Base-by-base conservation (phyloP, 2,888 invertebrate species). In the Andricus curvator region DNA sequence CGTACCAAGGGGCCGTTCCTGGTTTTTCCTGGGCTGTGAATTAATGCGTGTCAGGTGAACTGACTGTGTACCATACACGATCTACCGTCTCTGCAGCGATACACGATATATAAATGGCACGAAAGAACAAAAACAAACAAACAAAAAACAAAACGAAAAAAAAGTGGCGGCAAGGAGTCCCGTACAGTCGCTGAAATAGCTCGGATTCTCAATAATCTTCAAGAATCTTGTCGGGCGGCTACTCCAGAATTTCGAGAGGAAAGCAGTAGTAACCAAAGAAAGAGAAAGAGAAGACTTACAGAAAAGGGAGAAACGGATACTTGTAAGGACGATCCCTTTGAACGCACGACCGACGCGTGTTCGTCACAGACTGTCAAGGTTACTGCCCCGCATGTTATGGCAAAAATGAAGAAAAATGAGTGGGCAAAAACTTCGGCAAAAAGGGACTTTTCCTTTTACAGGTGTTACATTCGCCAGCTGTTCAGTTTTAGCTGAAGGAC, bases 11-110 rank as follows among this genome's bases (percentile, higher is more conserved):
- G 82, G 85, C 84, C 85, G 83, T 85, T 87, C 82, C 84, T 82
- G 78, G 82, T 81, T 84, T 83, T 84, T 85, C 83, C 83, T 78
- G 81, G 76, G 51, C 44, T 33, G 77, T 82, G 84, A 87, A 88
- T 87, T 86, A 88, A 88, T 86, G 86, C 83, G 78, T 81, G 85
- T 80, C 85, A 83, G 81, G 82, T 82, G 83, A 85, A 85, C 82
- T 82, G 83, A 80, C 82, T 81, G 48, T 66, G 77, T 67, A 37
- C 80, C 67, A 68, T 60, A 74, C 56, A 56, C n/a, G 37, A 22
- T 56, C n/a, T 33, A 60, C 56, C 41, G 15, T 56, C 5, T 60
- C 29, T 33, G 22, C 67, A 37, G 33, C 67, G 22, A 17, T 64
- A 6, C 41, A 64, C 33, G 60, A 62, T 48, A 60, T 11, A 62